These are phyloP conservation scores for Alethe castanea DNA, from an alignment of 2,113 vertebrate genomes.

Conservation along the genomic window DNA sequence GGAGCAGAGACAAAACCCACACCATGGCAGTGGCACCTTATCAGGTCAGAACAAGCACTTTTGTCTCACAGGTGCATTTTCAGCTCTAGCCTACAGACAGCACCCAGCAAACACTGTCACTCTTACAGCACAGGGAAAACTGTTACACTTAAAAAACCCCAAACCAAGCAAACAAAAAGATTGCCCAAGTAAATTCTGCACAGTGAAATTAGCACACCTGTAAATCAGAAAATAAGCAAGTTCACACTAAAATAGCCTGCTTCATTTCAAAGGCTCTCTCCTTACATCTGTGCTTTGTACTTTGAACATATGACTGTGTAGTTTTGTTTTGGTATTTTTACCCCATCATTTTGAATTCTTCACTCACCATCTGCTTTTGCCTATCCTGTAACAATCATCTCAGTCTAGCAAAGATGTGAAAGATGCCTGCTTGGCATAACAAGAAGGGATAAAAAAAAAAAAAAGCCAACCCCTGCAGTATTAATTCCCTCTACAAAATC, in stretches of 20 bases:
- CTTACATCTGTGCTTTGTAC: slow-evolving; percentile 54
- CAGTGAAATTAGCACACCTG: slow-evolving; percentile 25
- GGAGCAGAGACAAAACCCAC: background rate
- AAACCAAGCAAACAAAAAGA: background rate
- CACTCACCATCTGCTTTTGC: slow-evolving; percentile 73
- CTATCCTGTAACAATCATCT: slow-evolving; percentile 63
- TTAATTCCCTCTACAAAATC: slow-evolving; percentile 70
- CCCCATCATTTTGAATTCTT: slow-evolving; percentile 59
- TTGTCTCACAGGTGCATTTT: slow-evolving; percentile 17
- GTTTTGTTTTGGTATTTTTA: slow-evolving; percentile 56
- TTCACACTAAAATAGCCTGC: slow-evolving; percentile 22
- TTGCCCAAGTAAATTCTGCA: slow-evolving; percentile 41
- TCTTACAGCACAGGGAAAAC: slow-evolving; percentile 36
- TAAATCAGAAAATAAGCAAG: slow-evolving; percentile 62
- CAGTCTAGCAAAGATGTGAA: slow-evolving; percentile 61
- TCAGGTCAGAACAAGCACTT: background rate
- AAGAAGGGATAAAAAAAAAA: slow-evolving; percentile 9
- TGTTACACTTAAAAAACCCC: slow-evolving; percentile 31
- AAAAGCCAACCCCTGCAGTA: slow-evolving; percentile 38
- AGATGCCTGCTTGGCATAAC: slow-evolving; percentile 52
- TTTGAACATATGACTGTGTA: slow-evolving; percentile 15
- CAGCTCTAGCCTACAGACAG: slow-evolving; percentile 2
- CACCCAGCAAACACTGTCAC: background rate
- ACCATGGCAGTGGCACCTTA: background rate
- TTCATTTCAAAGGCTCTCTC: slow-evolving; percentile 47